Evolutionary conservation across 2,113 vertebrate species (phyloP).

Genomic region (Mungos mungo): DNA sequence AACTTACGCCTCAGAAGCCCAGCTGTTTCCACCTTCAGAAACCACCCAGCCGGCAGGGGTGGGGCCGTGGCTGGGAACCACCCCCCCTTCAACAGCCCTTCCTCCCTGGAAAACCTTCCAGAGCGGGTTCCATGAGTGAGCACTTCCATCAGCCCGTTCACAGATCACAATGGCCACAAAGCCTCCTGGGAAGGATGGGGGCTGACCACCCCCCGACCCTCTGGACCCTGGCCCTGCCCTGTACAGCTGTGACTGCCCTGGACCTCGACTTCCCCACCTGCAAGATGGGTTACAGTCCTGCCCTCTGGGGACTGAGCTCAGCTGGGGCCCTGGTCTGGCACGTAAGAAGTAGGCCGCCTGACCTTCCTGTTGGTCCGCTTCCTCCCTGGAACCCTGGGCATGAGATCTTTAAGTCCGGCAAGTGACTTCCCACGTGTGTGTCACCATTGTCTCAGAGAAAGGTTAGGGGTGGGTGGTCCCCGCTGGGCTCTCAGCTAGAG

Average conservation of each 20-base stretch:
- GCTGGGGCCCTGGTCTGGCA: not conserved
- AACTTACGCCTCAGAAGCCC: not conserved
- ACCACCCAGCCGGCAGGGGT: too few species aligned
- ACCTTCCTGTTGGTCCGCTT: not conserved
- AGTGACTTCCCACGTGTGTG: not conserved
- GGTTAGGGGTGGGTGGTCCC: not conserved
- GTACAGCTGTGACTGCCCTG: rapidly evolving
- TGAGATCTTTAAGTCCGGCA: not conserved
- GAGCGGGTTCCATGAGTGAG: not conserved
- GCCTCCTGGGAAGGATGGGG: not conserved
- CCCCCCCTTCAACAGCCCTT: not conserved
- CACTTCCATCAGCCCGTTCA: not conserved
- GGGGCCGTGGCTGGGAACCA: not conserved
- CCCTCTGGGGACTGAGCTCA: too few species aligned
- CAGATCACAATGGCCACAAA: rapidly evolving
- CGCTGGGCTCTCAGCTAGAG: not conserved
- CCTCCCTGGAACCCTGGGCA: not conserved
- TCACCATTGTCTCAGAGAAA: not conserved
- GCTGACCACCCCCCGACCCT: not conserved
- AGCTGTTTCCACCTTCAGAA: not conserved
- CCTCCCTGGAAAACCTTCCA: not conserved
- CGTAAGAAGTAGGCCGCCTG: rapidly evolving
- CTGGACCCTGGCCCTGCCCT: not conserved
- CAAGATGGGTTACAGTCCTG: not conserved
- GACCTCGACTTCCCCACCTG: not conserved